A percentile compares a stretch with the other conserved stretches of the same genome.
These are phyloP conservation scores for Sarcophaga rosellei DNA, from an alignment of 2,888 invertebrate genomes.

Conservation along the genomic window DNA sequence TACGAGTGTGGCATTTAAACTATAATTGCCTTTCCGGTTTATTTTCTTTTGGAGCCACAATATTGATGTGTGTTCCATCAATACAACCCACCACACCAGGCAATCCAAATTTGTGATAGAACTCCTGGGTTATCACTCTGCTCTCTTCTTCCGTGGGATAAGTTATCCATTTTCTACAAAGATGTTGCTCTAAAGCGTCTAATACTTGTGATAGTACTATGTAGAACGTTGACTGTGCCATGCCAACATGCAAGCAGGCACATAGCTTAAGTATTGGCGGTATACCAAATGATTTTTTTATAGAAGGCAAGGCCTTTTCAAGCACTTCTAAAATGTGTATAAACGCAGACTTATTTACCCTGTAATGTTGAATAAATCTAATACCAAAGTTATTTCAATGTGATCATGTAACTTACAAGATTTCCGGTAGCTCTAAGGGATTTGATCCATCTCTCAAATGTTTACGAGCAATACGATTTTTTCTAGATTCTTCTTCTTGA, in stretches of 20 bases:
- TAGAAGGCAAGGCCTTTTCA: no score
- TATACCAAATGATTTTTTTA: conserved; percentile 14
- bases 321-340: not conserved
- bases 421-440: conserved; percentile 28
- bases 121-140: conserved; percentile 1
- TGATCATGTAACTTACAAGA: conserved; percentile 21
- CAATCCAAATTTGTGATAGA: conserved; percentile 18
- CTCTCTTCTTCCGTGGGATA: conserved; percentile 11
- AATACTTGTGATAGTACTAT: conserved; percentile 30
- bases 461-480: conserved; percentile 22
- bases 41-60: conserved; percentile 4
- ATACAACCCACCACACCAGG: not conserved
- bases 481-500: conserved; percentile 15
- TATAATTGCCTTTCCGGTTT: conserved; percentile 9
- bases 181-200: conserved; percentile 20
- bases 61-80: conserved; percentile 21
- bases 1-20: conserved; percentile 11
- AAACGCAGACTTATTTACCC: not conserved
- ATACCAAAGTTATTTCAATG: not conserved
- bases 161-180: conserved; percentile 8
- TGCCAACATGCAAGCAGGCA: conserved; percentile 14
- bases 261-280: not conserved
- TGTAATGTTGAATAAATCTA: not conserved
- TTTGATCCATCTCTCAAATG: conserved; percentile 34
- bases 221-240: conserved; percentile 38